Conservation (phyloP, 2,888 invertebrate genomes). For the Phaonia tiefii region DNA sequence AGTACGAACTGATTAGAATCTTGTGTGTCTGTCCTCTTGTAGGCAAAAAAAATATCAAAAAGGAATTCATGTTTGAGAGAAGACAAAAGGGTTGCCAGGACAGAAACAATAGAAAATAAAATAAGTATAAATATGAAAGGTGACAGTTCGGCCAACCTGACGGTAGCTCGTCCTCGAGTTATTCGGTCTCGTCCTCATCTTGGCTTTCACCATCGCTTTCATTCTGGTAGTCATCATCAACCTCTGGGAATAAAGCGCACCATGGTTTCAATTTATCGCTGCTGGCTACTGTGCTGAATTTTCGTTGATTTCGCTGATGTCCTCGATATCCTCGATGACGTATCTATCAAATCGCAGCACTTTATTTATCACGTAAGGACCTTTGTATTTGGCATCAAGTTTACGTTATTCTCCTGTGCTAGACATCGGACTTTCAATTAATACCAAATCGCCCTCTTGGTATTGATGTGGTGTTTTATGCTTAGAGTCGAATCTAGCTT, state of each 20-base stretch:
- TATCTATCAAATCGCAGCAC: slow-evolving; percentile 50
- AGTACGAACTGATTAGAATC: too few species aligned
- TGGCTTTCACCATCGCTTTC: not conserved
- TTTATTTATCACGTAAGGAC: slow-evolving; percentile 46
- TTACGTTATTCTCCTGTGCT: slow-evolving; percentile 54
- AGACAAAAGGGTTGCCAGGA: slow-evolving; percentile 18
- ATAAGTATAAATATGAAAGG: not conserved
- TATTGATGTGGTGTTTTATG: slow-evolving; percentile 48
- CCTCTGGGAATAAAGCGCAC: slow-evolving; percentile 47
- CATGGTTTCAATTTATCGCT: slow-evolving; percentile 63
- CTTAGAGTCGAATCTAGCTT: slow-evolving; percentile 45
- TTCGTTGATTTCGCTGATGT: slow-evolving; percentile 24
- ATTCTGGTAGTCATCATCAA: slow-evolving; percentile 43
- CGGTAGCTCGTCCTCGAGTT: slow-evolving; percentile 55
- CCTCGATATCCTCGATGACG: slow-evolving; percentile 20
- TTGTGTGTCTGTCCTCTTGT: too few species aligned
- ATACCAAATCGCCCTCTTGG: slow-evolving; percentile 43
- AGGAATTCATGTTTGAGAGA: too few species aligned
- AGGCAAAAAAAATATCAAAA: too few species aligned
- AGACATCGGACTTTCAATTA: slow-evolving; percentile 41
- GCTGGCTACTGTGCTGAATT: slow-evolving; percentile 49
- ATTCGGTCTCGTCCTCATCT: not conserved
- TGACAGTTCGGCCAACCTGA: slow-evolving; percentile 60
- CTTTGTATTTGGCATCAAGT: slow-evolving; percentile 38
- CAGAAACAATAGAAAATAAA: not conserved